Evolutionary conservation across 2,888 invertebrate genomes (phyloP).

Genomic region (Zaprionus bogoriensis): DNA sequence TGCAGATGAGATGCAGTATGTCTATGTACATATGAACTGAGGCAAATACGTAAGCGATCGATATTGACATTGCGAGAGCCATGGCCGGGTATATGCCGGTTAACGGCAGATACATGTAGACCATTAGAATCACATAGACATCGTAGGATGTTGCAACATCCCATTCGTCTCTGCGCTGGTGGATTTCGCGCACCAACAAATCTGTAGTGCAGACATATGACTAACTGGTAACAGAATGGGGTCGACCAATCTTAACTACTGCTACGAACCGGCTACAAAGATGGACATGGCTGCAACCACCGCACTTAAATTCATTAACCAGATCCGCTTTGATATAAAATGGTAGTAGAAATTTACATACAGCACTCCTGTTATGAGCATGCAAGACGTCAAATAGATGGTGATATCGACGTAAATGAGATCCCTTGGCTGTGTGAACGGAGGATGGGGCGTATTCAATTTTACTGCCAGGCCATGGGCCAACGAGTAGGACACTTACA

Average conservation of each 20-base stretch:
- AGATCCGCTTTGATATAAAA: not conserved
- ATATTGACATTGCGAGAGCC: constrained; percentile 19
- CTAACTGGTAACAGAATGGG: too few species aligned
- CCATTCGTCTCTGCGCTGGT: constrained; percentile 36
- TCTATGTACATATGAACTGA: not conserved
- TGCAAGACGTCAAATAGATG: not conserved
- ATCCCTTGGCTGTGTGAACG: not conserved
- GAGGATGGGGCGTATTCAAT: not conserved
- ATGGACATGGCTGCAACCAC: constrained; percentile 17
- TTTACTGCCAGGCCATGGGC: not conserved
- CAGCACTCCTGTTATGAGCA: constrained; percentile 6
- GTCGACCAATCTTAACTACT: too few species aligned
- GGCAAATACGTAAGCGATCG: too few species aligned
- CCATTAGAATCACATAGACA: constrained; percentile 34
- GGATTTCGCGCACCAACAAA: too few species aligned
- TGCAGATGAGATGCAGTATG: constrained; percentile 26
- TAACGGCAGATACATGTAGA: constrained; percentile 58
- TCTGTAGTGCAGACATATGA: too few species aligned
- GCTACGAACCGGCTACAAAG: constrained; percentile 28
- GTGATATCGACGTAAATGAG: constrained; percentile 29
- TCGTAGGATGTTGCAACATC: constrained; percentile 34
- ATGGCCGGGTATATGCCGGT: constrained; percentile 26
- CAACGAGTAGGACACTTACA: too few species aligned
- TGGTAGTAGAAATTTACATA: constrained; percentile 27
- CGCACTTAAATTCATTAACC: constrained; percentile 41